Evolutionary conservation across 2,888 invertebrate genomes (phyloP).

Genomic region (Timema podura): DNA sequence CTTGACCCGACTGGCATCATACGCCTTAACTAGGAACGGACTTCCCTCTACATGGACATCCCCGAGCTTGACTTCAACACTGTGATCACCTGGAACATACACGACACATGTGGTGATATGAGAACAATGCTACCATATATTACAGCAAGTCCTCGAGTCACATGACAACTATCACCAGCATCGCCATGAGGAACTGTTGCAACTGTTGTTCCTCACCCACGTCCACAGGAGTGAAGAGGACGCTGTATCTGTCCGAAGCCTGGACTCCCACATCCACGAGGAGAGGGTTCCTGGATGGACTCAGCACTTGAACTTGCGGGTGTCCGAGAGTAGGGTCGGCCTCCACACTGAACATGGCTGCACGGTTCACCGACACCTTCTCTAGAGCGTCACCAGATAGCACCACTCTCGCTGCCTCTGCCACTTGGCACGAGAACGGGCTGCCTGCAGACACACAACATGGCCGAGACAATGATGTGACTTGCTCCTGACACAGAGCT

Average conservation of each 20-base stretch:
- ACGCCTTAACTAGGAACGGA: conserved; percentile 93
- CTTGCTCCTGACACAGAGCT: neutral
- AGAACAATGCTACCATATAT: conserved; percentile 17
- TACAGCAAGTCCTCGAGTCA: neutral
- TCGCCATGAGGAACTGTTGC: neutral
- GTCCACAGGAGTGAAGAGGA: conserved; percentile 75
- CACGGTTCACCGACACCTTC: conserved; percentile 73
- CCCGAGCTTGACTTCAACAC: conserved; percentile 69
- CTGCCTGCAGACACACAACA: conserved; percentile 53
- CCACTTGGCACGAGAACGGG: conserved; percentile 74
- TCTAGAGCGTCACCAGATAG: conserved; percentile 78
- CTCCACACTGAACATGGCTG: conserved; percentile 82
- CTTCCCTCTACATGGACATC: conserved; percentile 89
- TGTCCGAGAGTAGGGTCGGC: conserved; percentile 64
- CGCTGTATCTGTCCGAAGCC: conserved; percentile 37
- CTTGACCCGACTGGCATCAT: conserved; percentile 90
- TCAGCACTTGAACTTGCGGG: conserved; percentile 76
- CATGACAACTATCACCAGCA: neutral
- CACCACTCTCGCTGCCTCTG: conserved; percentile 79
- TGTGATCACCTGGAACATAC: conserved; percentile 65
- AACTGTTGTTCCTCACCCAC: conserved; percentile 62
- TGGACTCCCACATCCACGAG: conserved; percentile 53
- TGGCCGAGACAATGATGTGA: neutral
- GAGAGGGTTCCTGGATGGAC: conserved; percentile 67
- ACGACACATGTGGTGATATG: no score